Base-by-base conservation (phyloP, 2,113 vertebrate species). In the Anser brachyrhynchus region DNA sequence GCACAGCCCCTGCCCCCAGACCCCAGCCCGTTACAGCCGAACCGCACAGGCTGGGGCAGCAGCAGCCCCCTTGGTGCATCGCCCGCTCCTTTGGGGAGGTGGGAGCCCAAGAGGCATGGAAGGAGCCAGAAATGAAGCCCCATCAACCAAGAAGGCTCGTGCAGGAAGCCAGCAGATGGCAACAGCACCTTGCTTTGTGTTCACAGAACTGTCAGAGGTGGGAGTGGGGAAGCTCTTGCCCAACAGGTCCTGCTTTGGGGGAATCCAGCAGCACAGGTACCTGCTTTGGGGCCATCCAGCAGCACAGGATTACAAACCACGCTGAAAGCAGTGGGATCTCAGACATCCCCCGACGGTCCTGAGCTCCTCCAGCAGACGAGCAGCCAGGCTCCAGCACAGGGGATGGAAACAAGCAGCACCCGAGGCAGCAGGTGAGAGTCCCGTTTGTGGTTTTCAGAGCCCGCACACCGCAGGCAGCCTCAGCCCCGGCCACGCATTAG, bases 131-230 rank as follows among this genome's bases (percentile, higher is more conserved):
- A 70, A 20, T 0, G 2, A 17, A 39, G 35, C 49, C 31, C 43
- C 6, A 4, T 6, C n/a, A 9, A 4, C 4, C 4, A 21, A 58
- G 25, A 73, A 8, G 9, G 4, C 0, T 1, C 22, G 28, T 1
- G 3, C 25, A 21, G 70, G 12, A 29, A 84, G 46, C 94, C 95
- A 91, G 95, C 84, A 97, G 95, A 87, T 96, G 94, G 95, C 95
- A 96, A 96, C 81, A 95, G 84, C 87, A 84, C 29, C 3, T 5
- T 39, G 4, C 7, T 1, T 2, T 14, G 8, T 0, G 10, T 1
- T 11, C 41, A 3, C 4, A 3, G 4, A 33, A 10, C 10, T 3
- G 28, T 71, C 28, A 11, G 5, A 5, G 69, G 6, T 4, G 46
- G 59, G 16, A 49, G 1, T 1, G 12, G 37, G 46, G 33, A 73